phyloP scores from a whole-genome alignment of 2,888 invertebrate species.

The Nephrotoma appendiculata region DNA sequence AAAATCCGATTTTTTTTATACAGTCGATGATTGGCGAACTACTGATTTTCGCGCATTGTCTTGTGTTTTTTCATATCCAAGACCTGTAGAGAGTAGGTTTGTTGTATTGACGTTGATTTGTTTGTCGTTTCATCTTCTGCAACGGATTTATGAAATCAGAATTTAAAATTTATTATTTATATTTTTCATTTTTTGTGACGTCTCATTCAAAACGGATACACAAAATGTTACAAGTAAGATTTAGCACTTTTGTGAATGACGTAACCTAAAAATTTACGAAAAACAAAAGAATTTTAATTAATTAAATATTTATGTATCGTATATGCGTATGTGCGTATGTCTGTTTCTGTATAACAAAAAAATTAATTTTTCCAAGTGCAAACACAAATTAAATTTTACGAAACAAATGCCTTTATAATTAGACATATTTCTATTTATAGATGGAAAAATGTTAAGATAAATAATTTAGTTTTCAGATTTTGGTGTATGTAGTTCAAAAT shows the following conservation, averaged over 20 bases:
- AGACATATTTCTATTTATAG: too few species aligned
- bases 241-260: background rate
- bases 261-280: background rate
- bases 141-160: background rate
- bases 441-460: background rate
- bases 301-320: background rate
- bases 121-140: background rate
- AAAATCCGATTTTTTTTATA: background rate
- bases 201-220: background rate
- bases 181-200: background rate
- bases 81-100: background rate
- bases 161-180: background rate
- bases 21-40: background rate
- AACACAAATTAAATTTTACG: background rate
- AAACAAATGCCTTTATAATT: too few species aligned
- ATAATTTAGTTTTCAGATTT: background rate
- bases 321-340: background rate
- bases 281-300: background rate
- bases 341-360: too few species aligned
- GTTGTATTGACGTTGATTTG: background rate
- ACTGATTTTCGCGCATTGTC: background rate
- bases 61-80: background rate
- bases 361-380: background rate
- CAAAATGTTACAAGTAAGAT: background rate
- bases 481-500: too few species aligned